Conservation (phyloP, 1,140 invertebrate genomes). For the Zaprionus tsacasi region DNA sequence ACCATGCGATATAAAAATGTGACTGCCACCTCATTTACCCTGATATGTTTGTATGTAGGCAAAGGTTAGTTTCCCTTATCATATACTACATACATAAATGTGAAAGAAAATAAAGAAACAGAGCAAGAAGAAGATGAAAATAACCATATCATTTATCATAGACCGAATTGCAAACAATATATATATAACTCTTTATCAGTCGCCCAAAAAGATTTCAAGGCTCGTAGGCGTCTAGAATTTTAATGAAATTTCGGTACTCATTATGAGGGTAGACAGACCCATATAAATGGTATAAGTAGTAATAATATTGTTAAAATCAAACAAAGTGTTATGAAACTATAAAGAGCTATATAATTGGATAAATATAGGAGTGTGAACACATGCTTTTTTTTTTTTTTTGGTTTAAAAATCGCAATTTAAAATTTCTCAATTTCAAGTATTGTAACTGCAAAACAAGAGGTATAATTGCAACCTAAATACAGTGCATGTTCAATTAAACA, state of each 20-base stretch:
- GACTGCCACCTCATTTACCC: slow-evolving; percentile 15
- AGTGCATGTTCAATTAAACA: background rate
- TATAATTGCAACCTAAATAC: too few species aligned
- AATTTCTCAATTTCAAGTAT: too few species aligned
- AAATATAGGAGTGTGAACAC: background rate
- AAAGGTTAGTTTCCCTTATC: slow-evolving; percentile 43
- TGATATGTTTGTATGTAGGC: background rate
- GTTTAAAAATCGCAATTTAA: too few species aligned
- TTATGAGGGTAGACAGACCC: background rate
- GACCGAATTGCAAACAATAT: slow-evolving; percentile 26
- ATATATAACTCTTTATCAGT: slow-evolving; percentile 34
- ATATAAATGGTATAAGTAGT: background rate
- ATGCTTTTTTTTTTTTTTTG: too few species aligned
- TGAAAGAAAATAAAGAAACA: slow-evolving; percentile 27
- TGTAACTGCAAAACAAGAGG: too few species aligned
- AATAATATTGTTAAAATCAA: background rate
- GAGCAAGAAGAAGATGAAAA: background rate
- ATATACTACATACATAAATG: slow-evolving; percentile 28
- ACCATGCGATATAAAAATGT: slow-evolving; percentile 31
- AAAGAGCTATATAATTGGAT: background rate
- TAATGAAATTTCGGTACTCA: background rate
- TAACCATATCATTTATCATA: slow-evolving; percentile 20
- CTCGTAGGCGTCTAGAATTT: slow-evolving; percentile 7
- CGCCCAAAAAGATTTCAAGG: slow-evolving; percentile 35
- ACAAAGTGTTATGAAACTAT: background rate